Conservation (phyloP, 2,113 vertebrate species). For the Malaclemys terrapin region DNA sequence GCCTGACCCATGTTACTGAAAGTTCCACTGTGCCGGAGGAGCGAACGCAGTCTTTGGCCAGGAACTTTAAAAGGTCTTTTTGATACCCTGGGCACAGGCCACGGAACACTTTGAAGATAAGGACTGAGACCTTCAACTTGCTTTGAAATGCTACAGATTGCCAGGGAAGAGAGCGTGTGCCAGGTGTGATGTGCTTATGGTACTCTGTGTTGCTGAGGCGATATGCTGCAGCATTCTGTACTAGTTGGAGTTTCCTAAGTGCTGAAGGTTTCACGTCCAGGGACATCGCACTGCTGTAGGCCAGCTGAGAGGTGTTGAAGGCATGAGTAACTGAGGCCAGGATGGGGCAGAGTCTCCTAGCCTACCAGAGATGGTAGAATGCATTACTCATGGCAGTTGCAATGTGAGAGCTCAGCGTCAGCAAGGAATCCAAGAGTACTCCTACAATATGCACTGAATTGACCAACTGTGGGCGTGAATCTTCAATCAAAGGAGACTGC, state of each 20-base stretch:
- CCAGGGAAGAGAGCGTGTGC: background rate
- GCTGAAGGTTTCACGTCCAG: background rate
- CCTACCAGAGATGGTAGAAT: background rate
- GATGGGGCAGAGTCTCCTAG: background rate
- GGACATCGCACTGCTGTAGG: background rate
- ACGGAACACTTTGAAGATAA: background rate
- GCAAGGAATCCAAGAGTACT: background rate
- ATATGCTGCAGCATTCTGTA: too few species aligned
- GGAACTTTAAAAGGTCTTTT: background rate
- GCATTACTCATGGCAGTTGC: background rate
- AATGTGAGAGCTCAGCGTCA: background rate
- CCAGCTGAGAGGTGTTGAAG: background rate
- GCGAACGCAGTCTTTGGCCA: rapidly evolving
- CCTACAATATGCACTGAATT: background rate
- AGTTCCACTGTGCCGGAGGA: background rate
- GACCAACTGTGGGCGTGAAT: background rate
- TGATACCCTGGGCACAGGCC: background rate
- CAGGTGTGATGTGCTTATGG: background rate
- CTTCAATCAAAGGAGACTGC: background rate
- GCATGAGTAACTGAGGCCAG: background rate
- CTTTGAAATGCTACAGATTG: background rate
- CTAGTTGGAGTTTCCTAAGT: background rate
- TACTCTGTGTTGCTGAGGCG: background rate
- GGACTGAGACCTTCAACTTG: background rate
- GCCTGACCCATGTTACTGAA: background rate